phyloP scores from a whole-genome alignment of 2,888 invertebrate genomes.

The Andrena hattorfiana region DNA sequence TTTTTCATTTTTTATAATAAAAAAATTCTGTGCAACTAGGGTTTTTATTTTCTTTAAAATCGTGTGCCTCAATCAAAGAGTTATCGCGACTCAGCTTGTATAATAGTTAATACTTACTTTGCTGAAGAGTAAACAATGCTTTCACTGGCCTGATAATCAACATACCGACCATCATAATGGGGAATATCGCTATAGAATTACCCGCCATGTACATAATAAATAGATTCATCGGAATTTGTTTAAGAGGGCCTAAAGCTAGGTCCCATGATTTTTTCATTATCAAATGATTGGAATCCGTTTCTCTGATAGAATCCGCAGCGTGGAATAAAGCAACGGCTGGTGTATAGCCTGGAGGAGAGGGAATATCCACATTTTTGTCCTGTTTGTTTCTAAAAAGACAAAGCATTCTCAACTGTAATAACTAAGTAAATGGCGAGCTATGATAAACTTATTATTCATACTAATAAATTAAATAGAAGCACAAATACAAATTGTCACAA shows the following conservation, averaged over 20 bases:
- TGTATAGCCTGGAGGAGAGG: conserved; percentile 94
- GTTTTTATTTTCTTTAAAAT: too few species aligned
- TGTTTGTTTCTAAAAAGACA: conserved; percentile 77
- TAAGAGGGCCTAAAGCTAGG: conserved; percentile 96
- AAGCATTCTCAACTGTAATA: background rate
- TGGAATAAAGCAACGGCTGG: conserved; percentile 90
- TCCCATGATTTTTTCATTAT: conserved; percentile 99
- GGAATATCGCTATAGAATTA: conserved; percentile 99
- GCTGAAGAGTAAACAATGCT: conserved; percentile 95
- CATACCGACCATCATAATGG: conserved; percentile 99
- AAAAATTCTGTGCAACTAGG: too few species aligned
- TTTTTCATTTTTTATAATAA: too few species aligned
- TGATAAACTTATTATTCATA: background rate
- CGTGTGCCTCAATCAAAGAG: too few species aligned
- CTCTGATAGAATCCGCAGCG: conserved; percentile 91
- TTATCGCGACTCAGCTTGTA: background rate
- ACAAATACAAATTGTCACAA: background rate
- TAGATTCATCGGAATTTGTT: conserved; percentile 99
- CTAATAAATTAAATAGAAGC: background rate
- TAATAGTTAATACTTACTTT: conserved; percentile 84
- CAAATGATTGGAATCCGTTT: conserved; percentile 93
- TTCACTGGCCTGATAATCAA: conserved; percentile 98
- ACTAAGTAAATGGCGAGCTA: background rate
- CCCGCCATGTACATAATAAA: conserved; percentile 99
- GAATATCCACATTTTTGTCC: conserved; percentile 87